Conservation (phyloP, 1,140 invertebrate species). For the Vanessa atalanta region DNA sequence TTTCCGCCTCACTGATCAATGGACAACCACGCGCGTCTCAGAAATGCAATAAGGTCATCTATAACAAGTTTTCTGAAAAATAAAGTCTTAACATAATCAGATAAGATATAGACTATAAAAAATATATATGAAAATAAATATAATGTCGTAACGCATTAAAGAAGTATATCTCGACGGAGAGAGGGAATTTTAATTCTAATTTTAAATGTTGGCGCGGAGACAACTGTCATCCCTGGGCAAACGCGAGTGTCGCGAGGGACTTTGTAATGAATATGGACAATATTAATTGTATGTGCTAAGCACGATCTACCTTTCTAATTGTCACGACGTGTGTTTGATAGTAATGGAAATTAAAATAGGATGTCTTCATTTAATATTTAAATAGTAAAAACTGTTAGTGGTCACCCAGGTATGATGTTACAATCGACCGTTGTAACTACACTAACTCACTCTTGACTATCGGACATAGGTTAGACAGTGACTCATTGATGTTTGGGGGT, state of each 20-base stretch:
- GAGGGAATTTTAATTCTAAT: constrained; percentile 59
- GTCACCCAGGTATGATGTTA: too few relatives aligned
- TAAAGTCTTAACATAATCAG: too few relatives aligned
- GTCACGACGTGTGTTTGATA: background rate
- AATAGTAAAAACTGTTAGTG: too few relatives aligned
- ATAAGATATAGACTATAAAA: too few relatives aligned
- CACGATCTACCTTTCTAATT: constrained; percentile 4
- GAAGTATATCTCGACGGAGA: constrained; percentile 25
- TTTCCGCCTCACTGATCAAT: too few relatives aligned
- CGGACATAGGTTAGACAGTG: too few relatives aligned
- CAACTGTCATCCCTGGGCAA: constrained; percentile 36
- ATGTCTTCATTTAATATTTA: background rate
- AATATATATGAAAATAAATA: background rate
- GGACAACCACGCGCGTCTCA: too few relatives aligned
- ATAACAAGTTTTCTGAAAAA: too few relatives aligned
- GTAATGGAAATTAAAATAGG: background rate
- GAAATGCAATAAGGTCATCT: too few relatives aligned
- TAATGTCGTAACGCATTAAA: background rate
- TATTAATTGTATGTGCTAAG: constrained; percentile 9
- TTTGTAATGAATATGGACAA: constrained; percentile 20
- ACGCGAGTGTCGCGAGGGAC: constrained; percentile 8
- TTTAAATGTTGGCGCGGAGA: constrained; percentile 54
- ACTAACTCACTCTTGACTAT: too few relatives aligned
- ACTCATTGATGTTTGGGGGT: too few relatives aligned
- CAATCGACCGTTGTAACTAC: too few relatives aligned